Conservation (phyloP, 2,113 vertebrate genomes). For the Centrocercus urophasianus region DNA sequence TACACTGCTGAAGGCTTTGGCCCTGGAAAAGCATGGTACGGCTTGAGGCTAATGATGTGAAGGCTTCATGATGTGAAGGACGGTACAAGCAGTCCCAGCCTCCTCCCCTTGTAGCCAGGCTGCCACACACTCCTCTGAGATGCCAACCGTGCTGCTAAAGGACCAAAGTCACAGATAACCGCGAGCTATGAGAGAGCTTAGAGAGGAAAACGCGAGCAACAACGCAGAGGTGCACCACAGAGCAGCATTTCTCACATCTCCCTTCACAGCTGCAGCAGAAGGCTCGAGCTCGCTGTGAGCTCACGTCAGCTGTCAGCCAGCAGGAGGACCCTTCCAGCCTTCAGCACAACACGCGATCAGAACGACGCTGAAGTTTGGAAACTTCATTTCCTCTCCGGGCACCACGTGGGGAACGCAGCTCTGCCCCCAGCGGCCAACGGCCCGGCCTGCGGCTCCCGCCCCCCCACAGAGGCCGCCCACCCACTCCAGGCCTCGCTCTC, state of each 20-base stretch:
- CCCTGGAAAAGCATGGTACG: background rate
- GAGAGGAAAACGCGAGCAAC: fast-evolving
- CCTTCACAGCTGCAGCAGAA: background rate
- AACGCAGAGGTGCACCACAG: too few relatives aligned
- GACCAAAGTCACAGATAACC: background rate
- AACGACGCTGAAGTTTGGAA: background rate
- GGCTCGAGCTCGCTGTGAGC: background rate
- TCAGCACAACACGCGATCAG: background rate
- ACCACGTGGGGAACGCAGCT: fast-evolving
- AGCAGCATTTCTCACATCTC: background rate
- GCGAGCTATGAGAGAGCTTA: fast-evolving
- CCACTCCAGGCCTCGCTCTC: too few relatives aligned
- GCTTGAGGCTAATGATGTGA: background rate
- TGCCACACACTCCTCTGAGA: fast-evolving
- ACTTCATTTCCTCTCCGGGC: fast-evolving
- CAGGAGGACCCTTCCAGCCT: fast-evolving
- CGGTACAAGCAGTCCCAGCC: background rate
- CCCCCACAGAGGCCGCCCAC: too few relatives aligned
- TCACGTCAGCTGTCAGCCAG: background rate
- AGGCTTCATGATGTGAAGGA: fast-evolving
- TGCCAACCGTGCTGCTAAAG: background rate
- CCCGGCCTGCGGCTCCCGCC: too few relatives aligned
- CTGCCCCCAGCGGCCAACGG: too few relatives aligned
- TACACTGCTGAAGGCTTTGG: too few relatives aligned
- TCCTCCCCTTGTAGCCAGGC: background rate